Conservation (phyloP, 64 coral and sea anemone genomes). For the Actinia tenebrosa region DNA sequence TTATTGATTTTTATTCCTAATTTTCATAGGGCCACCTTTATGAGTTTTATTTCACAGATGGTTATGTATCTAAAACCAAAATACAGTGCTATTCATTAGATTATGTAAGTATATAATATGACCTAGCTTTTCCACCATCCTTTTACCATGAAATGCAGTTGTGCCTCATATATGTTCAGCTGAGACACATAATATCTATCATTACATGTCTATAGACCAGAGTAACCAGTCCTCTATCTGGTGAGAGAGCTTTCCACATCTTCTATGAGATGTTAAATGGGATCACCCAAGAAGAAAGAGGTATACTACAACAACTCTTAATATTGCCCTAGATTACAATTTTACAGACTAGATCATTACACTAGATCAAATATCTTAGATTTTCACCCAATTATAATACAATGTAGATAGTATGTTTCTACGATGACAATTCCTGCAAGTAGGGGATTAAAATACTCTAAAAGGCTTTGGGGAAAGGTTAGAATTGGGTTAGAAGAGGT, state of each 20-base stretch:
- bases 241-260: constrained; percentile 75
- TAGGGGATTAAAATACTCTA: too few species aligned
- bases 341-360: too few species aligned
- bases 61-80: constrained; percentile 66
- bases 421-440: too few species aligned
- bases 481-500: too few species aligned
- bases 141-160: neutral
- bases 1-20: neutral
- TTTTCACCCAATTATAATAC: too few species aligned
- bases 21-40: constrained; percentile 53
- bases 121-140: neutral
- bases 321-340: too few species aligned
- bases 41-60: constrained; percentile 75
- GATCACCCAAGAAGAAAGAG: constrained; percentile 83
- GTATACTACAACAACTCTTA: constrained; percentile 9
- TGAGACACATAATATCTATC: too few species aligned
- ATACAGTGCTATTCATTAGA: constrained; percentile 77
- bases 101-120: constrained; percentile 25
- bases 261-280: constrained; percentile 91
- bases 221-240: constrained; percentile 42
- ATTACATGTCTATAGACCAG: constrained; percentile 43
- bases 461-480: too few species aligned
- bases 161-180: too few species aligned
- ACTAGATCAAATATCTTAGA: neutral
- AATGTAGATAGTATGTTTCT: too few species aligned